These are phyloP conservation scores for Adelphocoris suturalis DNA, from an alignment of 2,888 invertebrate species.

Conservation along the genomic window DNA sequence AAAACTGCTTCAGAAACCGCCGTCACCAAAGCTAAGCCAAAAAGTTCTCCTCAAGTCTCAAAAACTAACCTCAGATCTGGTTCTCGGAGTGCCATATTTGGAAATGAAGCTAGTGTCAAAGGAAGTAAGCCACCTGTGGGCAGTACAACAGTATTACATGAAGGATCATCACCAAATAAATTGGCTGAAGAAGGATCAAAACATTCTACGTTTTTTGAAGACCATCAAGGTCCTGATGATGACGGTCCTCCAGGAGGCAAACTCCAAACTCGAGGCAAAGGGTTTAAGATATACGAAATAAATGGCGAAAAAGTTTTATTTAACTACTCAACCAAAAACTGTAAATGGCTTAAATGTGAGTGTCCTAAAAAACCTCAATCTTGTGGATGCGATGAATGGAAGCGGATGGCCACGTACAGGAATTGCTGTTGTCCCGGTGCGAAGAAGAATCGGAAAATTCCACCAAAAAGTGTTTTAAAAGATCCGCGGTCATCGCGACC, in stretches of 20 bases:
- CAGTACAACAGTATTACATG: background rate
- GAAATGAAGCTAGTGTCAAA: background rate
- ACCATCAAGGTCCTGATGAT: too few relatives aligned
- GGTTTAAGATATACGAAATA: conserved; percentile 34
- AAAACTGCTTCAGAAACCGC: background rate
- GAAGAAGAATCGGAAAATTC: background rate
- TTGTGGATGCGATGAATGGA: conserved; percentile 49
- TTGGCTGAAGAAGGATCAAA: too few relatives aligned
- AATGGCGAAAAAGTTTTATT: conserved; percentile 47
- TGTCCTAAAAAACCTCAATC: background rate
- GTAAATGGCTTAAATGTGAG: conserved; percentile 13
- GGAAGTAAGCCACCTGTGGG: background rate
- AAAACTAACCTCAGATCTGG: background rate
- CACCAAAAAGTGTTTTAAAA: background rate
- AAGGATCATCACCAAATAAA: too few relatives aligned
- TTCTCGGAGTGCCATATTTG: background rate
- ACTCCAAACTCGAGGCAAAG: conserved; percentile 11
- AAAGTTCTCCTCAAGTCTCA: background rate
- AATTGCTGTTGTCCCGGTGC: conserved; percentile 49
- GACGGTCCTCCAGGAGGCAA: background rate
- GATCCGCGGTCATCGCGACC: background rate
- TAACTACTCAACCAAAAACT: conserved; percentile 53
- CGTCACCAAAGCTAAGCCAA: background rate
- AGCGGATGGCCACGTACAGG: conserved; percentile 1
- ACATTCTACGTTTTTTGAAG: background rate